Base-by-base conservation (phyloP, 2,888 invertebrate genomes). In the Heliconius ismenius region DNA sequence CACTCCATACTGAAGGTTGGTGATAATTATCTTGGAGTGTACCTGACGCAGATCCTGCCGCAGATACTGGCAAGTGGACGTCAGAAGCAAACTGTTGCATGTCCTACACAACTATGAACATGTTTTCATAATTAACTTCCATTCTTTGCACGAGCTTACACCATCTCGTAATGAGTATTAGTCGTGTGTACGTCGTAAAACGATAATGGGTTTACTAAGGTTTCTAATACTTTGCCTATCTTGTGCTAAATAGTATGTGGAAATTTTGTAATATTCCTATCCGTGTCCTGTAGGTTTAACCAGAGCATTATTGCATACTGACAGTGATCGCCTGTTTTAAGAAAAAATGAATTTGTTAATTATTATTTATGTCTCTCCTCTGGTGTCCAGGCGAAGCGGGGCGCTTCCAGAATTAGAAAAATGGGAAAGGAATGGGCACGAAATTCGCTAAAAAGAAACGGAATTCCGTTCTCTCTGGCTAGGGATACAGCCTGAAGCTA, bases 11-110 rank as follows among this genome's bases (percentile, higher is more conserved):
- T 72, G 76, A 79, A 78, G 79, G 79, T 74, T 79, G 49, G 64
- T 58, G 76, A 78, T 79, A 64, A 77, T 79, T 73, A 77, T 69
- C 70, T 26, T 76, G 58, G 73, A 79, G 75, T 77, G 68, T 58
- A 67, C 62, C 60, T 68, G 77, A 79, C 67, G 60, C 58, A 62
- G 75, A 79, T 77, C 39, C 32, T 76, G 39, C 36, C 60, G 54
- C 70, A 26, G 70, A 76, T 76, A 72, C 60, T 4, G 4, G 3
- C n/a, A 58, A 58, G 28, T 58, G 43, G 60, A 67, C 43, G 73
- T 15, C 28, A 60, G 58, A 60, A 76, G 69, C 60, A 60, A 39
- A 26, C 72, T 73, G 72, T 67, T 73, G 72, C 72, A 54, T 64
- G 64, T 65, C 74, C 63, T 36, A 49, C 67, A 54, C 26, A 39